A percentile compares a stretch with the other conserved stretches of the same genome.
These are phyloP conservation scores for Mythimna impura DNA, from an alignment of 2,888 invertebrate species.

Conservation along the genomic window DNA sequence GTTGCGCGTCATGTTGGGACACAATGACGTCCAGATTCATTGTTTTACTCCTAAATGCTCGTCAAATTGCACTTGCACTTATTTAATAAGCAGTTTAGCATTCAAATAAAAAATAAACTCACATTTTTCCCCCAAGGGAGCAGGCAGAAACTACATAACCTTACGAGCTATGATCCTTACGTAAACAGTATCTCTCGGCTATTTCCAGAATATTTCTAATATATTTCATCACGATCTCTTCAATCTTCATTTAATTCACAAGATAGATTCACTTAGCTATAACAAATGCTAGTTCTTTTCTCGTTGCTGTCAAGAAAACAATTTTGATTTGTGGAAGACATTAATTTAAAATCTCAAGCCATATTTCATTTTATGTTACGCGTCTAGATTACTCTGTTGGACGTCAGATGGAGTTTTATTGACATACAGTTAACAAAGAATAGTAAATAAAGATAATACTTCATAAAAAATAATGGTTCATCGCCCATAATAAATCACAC, in stretches of 20 bases:
- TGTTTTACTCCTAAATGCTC: background rate
- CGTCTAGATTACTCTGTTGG: constrained; percentile 23
- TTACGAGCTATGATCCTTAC: background rate
- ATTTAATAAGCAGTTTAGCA: background rate
- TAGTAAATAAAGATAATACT: background rate
- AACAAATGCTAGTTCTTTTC: constrained; percentile 3
- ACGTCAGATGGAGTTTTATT: constrained; percentile 35
- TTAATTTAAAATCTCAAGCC: constrained; percentile 23
- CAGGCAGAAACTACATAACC: background rate
- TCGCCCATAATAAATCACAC: background rate
- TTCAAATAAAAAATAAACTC: background rate
- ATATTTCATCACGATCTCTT: background rate
- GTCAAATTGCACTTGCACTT: background rate
- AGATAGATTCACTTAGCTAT: background rate
- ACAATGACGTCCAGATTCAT: background rate
- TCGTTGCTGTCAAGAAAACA: constrained; percentile 29
- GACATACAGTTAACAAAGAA: constrained; percentile 15
- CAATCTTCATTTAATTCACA: constrained; percentile 5
- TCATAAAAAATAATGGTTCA: constrained; percentile 9
- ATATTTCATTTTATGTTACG: constrained; percentile 25
- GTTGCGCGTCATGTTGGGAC: no score
- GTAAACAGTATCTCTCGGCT: background rate
- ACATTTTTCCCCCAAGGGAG: background rate
- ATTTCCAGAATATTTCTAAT: constrained; percentile 3
- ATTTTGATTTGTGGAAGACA: constrained; percentile 36